Conservation (phyloP, 2,888 invertebrate genomes). For the Brachynemurus nebulosus region DNA sequence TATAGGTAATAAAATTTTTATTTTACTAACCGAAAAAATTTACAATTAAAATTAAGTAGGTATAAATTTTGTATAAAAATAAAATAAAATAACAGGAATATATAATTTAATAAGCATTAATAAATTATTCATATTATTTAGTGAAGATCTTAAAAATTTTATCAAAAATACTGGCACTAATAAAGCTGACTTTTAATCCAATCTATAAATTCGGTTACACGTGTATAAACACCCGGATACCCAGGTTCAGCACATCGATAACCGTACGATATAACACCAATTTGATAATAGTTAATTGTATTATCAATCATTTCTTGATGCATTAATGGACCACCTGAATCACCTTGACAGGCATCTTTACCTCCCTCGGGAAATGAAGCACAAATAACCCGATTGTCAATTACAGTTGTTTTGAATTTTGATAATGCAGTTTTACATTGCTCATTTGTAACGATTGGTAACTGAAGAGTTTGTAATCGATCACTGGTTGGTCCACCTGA, state of each 20-base stretch:
- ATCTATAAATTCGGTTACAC: constrained; percentile 42
- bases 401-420: constrained; percentile 36
- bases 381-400: constrained; percentile 52
- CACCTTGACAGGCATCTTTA: constrained; percentile 64
- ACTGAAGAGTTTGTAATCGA: constrained; percentile 49
- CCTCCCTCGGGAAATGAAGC: constrained; percentile 51
- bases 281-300: constrained; percentile 34
- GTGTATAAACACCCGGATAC: constrained; percentile 49
- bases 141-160: no score
- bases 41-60: no score
- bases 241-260: constrained; percentile 46
- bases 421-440: constrained; percentile 45
- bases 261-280: constrained; percentile 55
- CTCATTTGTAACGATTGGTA: constrained; percentile 51
- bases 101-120: no score
- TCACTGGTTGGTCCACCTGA: constrained; percentile 54
- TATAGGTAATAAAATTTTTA: no score
- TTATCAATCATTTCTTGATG: constrained; percentile 25
- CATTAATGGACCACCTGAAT: constrained; percentile 74
- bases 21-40: no score
- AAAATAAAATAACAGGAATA: no score
- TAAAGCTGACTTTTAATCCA: no score
- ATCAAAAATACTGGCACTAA: no score
- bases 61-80: no score
- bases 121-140: no score